These are phyloP conservation scores for Nipponacmea schrenckii DNA, from an alignment of 2,888 invertebrate genomes.

Conservation along the genomic window DNA sequence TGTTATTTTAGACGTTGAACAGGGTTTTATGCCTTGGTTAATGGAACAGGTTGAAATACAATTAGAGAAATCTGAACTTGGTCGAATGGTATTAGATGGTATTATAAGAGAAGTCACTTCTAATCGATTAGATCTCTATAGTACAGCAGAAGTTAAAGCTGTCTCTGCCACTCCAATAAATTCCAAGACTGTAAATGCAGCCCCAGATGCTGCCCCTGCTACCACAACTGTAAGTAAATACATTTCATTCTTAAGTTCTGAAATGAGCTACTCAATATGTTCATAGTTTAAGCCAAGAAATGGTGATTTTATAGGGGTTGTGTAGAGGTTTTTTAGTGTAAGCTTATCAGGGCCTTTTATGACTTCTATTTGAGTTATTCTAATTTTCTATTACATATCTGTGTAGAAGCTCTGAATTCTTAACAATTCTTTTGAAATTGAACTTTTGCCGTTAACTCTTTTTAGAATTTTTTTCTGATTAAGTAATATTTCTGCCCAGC, in stretches of 20 bases:
- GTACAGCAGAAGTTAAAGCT: slow-evolving; percentile 37
- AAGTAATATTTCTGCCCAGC: no score
- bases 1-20: slow-evolving; percentile 70
- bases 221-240: slow-evolving; percentile 39
- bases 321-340: no score
- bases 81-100: slow-evolving; percentile 83
- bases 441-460: no score
- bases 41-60: slow-evolving; percentile 83
- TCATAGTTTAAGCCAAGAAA: no score
- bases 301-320: no score
- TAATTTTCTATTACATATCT: no score
- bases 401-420: no score
- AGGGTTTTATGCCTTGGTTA: slow-evolving; percentile 87
- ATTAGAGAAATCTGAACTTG: slow-evolving; percentile 83
- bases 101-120: slow-evolving; percentile 65
- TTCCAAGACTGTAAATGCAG: slow-evolving; percentile 30
- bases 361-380: no score
- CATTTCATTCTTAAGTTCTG: neutral
- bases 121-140: slow-evolving; percentile 52
- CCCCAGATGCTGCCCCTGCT: slow-evolving; percentile 42
- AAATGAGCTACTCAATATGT: no score
- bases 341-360: no score
- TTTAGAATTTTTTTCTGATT: no score
- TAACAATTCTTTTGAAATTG: no score
- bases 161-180: slow-evolving; percentile 9